A percentile compares a stretch with the other conserved stretches of the same genome.
Evolutionary conservation across 64 coral and sea anemone species (phyloP).

Genomic region (Montipora efflorescens): DNA sequence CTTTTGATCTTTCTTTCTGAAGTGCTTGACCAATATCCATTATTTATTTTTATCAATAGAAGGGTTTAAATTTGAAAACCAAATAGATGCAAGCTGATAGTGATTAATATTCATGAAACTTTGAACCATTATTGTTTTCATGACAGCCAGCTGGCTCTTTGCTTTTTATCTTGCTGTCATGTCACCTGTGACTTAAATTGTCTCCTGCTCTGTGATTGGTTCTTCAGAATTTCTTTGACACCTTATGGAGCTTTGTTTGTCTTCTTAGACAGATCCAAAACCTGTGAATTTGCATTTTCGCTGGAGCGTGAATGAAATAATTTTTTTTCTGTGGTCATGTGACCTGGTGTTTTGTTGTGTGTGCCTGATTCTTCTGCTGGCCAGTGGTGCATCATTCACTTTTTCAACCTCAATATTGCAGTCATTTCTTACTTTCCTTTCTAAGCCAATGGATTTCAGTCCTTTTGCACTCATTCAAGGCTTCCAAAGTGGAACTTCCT

Average conservation of each 20-base stretch:
- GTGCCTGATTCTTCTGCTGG: background rate
- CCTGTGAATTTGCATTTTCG: constrained; percentile 88
- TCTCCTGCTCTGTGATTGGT: constrained; percentile 82
- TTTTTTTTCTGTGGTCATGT: constrained; percentile 70
- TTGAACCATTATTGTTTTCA: constrained; percentile 38
- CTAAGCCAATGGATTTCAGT: constrained; percentile 25
- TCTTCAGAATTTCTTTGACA: constrained; percentile 7
- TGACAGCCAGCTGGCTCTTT: constrained; percentile 83
- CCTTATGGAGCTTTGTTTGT: constrained; percentile 82
- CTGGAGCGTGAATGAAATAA: constrained; percentile 50
- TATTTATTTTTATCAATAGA: constrained; percentile 54
- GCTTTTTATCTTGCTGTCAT: constrained; percentile 75
- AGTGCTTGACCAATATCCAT: constrained; percentile 10
- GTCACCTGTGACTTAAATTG: constrained; percentile 79
- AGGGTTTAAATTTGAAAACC: constrained; percentile 73
- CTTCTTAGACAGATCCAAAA: constrained; percentile 61
- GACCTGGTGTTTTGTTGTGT: constrained; percentile 35
- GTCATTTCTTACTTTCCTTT: background rate
- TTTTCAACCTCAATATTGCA: background rate
- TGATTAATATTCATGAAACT: constrained; percentile 82
- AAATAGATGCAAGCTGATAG: constrained; percentile 36
- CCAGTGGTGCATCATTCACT: background rate
- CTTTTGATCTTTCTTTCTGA: constrained; percentile 18
- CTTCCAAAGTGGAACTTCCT: constrained; percentile 36
- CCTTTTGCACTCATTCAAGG: background rate